Base-by-base conservation (phyloP, 2,888 invertebrate genomes). In the Zhuqinia jingwanae region DNA sequence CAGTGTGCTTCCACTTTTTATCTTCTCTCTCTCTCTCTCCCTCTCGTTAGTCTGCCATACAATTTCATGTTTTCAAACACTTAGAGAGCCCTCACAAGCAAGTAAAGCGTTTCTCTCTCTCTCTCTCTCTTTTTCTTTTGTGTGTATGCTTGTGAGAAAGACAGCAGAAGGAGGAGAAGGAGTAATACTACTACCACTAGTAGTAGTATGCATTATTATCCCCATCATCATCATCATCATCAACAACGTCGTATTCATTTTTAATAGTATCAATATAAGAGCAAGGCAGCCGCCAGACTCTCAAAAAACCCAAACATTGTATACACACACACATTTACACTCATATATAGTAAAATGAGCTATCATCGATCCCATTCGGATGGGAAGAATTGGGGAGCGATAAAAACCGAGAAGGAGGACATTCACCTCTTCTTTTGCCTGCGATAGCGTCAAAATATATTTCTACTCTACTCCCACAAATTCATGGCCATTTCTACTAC, bases 391-490 rank as follows among this genome's bases (percentile, higher is more conserved):
- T 47, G 45, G 80, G 86, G 86, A 76, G 68, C 86, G 86, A 86
- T 65, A 76, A 42, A 86, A 80, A 81, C 86, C 86, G 86, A 86
- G 77, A 88, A 68, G 76, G 82, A 88, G 89, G 89, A 87, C 89
- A 85, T 89, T 89, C 88, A 89, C 89, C 89, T 87, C 88, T 80
- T 36, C n/a, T n/a, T 15, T 68, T 56, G 25, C 25, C 53, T 63
- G 60, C 47, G 63, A 76, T 65, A 89, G 88, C 88, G 89, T 88
- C 88, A 88, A 89, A 89, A 89, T 89, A 89, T 83, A 81, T 85
- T 86, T 83, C 75, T 73, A 45, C 68, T 58, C 45, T 81, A 82
- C 82, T 75, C 85, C 87, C 84, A 79, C 85, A 86, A 86, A 86
- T 86, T 86, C 80, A 86, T 86, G 80, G 80, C 76, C 85, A 78